Evolutionary conservation across 2,797 vertebrate species (phyloP).

Genomic region (Agapornis canus): DNA sequence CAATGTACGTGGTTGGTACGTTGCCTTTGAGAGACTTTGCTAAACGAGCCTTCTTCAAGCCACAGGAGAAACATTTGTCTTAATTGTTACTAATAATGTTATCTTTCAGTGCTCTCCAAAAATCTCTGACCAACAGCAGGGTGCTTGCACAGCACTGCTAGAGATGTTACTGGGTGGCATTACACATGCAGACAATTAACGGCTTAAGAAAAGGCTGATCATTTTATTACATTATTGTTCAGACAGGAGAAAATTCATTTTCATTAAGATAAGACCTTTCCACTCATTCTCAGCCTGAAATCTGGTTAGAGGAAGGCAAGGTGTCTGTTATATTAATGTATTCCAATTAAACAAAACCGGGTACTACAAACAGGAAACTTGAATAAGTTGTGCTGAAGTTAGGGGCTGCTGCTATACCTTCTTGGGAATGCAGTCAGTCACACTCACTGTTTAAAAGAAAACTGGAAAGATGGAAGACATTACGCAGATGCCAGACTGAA

Average conservation of each 20-base stretch:
- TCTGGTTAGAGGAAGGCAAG: constrained; percentile 13
- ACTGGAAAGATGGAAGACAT: background rate
- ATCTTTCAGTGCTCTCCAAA: constrained; percentile 18
- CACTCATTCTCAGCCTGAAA: constrained; percentile 54
- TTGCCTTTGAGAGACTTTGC: constrained; percentile 26
- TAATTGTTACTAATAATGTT: constrained; percentile 63
- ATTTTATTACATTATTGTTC: constrained; percentile 47
- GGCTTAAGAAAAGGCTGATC: background rate
- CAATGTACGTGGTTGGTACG: background rate
- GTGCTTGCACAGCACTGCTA: background rate
- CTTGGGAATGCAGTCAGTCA: background rate
- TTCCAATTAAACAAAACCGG: constrained; percentile 3
- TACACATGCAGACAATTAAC: constrained; percentile 45
- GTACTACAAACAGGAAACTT: background rate
- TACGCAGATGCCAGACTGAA: background rate
- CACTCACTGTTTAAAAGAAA: background rate
- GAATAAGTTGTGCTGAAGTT: background rate
- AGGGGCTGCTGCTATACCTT: background rate
- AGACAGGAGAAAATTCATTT: constrained; percentile 63
- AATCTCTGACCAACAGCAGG: constrained; percentile 43
- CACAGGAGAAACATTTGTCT: constrained; percentile 43
- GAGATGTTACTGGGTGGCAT: constrained; percentile 19
- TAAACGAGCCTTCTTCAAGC: constrained; percentile 56
- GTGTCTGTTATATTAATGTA: constrained; percentile 36
- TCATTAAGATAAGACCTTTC: constrained; percentile 59